These are phyloP conservation scores for Physella acuta DNA, from an alignment of 1,140 invertebrate genomes.

Conservation along the genomic window DNA sequence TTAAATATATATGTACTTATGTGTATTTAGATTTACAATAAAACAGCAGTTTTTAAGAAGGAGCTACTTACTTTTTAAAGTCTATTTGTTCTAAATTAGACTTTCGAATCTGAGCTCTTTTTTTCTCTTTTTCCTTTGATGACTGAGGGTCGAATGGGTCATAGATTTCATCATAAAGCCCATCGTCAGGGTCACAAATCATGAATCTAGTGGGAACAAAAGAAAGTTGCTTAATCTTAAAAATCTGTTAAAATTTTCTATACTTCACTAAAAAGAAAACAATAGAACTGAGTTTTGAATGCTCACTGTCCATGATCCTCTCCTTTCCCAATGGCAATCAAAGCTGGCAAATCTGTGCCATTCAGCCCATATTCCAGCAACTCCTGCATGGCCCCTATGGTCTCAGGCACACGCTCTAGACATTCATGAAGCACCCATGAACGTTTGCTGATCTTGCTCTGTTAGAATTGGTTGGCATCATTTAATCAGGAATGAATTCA, in stretches of 20 bases:
- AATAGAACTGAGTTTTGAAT: neutral
- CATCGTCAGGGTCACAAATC: slow-evolving; percentile 51
- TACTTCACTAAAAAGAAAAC: slow-evolving; percentile 1
- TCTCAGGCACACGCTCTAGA: slow-evolving; percentile 73
- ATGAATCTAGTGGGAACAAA: slow-evolving; percentile 43
- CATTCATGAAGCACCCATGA: slow-evolving; percentile 84
- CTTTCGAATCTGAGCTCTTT: slow-evolving; percentile 33
- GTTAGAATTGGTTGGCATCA: no score
- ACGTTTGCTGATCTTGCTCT: slow-evolving; percentile 77
- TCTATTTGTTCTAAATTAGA: slow-evolving; percentile 40
- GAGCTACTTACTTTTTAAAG: slow-evolving; percentile 39
- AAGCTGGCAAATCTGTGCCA: slow-evolving; percentile 68
- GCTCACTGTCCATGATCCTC: slow-evolving; percentile 59
- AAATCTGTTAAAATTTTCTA: neutral
- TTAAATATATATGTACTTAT: no score
- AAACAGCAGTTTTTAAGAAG: no score
- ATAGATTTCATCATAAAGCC: slow-evolving; percentile 45
- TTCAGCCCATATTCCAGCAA: slow-evolving; percentile 75
- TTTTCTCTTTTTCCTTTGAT: slow-evolving; percentile 34
- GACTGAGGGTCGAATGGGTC: slow-evolving; percentile 44
- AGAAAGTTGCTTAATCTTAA: slow-evolving; percentile 4
- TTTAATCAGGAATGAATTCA: no score
- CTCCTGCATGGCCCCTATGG: slow-evolving; percentile 72
- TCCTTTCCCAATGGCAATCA: slow-evolving; percentile 55
- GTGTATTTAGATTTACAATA: no score